phyloP scores from a whole-genome alignment of 1,140 invertebrate genomes.

The Drosophila truncata region DNA sequence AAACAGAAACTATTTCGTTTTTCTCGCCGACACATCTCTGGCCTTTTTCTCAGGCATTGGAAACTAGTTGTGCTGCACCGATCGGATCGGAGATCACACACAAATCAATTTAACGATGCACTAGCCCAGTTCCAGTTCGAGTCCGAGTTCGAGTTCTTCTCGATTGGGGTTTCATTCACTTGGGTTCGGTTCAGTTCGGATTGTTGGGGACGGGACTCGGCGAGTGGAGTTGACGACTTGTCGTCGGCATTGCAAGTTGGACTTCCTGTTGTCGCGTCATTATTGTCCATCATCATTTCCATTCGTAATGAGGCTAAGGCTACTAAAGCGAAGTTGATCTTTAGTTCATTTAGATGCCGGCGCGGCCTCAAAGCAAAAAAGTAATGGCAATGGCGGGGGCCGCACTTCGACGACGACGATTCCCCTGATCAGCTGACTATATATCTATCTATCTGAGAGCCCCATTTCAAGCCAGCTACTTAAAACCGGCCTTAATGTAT shows the following conservation, averaged over 20 bases:
- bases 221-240: constrained; percentile 42
- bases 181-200: constrained; percentile 33
- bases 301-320: constrained; percentile 82
- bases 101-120: constrained; percentile 83
- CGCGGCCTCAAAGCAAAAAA: constrained; percentile 40
- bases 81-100: constrained; percentile 58
- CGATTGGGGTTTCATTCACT: constrained; percentile 52
- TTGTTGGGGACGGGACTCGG: constrained; percentile 21
- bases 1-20: constrained; percentile 65
- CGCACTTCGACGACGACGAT: constrained; percentile 35
- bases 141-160: constrained; percentile 21
- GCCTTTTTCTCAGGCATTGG: constrained; percentile 74
- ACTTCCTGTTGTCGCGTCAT: constrained; percentile 84
- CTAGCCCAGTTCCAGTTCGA: constrained; percentile 75
- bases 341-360: constrained; percentile 82
- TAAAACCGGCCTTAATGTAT: constrained; percentile 56
- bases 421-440: constrained; percentile 67
- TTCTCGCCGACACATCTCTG: constrained; percentile 24
- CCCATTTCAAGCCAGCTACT: constrained; percentile 14
- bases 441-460: constrained; percentile 22
- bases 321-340: constrained; percentile 79
- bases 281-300: constrained; percentile 84
- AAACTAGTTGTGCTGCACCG: constrained; percentile 63
- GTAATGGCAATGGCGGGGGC: constrained; percentile 47
- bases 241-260: constrained; percentile 59